Evolutionary conservation across 2,797 vertebrate species (phyloP).

Genomic region (Halcyon leucocephala): DNA sequence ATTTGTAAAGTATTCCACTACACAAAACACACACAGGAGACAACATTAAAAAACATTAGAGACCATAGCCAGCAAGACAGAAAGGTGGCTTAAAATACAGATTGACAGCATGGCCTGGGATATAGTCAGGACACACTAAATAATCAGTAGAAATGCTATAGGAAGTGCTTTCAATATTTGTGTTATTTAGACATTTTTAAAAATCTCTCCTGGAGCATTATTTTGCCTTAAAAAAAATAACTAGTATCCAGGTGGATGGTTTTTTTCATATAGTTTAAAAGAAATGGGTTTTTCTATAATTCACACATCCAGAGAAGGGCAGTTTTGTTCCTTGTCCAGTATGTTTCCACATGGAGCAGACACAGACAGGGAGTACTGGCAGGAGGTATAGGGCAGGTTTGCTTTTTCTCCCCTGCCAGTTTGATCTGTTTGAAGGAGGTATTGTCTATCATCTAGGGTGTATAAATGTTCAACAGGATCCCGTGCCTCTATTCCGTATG

Average conservation of each 20-base stretch:
- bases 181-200: neutral
- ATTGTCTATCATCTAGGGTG: neutral
- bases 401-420: neutral
- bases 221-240: neutral
- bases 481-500: accelerated
- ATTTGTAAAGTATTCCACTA: conserved; percentile 71
- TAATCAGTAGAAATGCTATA: neutral
- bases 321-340: neutral
- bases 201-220: neutral
- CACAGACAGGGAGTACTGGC: neutral
- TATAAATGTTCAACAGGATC: neutral
- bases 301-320: neutral
- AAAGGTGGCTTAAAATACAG: conserved; percentile 30
- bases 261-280: neutral
- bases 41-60: conserved; percentile 76
- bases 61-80: conserved; percentile 17
- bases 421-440: neutral
- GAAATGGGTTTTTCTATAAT: neutral
- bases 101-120: neutral
- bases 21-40: conserved; percentile 70
- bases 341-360: neutral
- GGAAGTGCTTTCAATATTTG: neutral
- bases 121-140: neutral
- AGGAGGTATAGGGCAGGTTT: neutral
- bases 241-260: neutral